phyloP scores from a whole-genome alignment of 1,140 invertebrate genomes.

The Drosophila nikananu region DNA sequence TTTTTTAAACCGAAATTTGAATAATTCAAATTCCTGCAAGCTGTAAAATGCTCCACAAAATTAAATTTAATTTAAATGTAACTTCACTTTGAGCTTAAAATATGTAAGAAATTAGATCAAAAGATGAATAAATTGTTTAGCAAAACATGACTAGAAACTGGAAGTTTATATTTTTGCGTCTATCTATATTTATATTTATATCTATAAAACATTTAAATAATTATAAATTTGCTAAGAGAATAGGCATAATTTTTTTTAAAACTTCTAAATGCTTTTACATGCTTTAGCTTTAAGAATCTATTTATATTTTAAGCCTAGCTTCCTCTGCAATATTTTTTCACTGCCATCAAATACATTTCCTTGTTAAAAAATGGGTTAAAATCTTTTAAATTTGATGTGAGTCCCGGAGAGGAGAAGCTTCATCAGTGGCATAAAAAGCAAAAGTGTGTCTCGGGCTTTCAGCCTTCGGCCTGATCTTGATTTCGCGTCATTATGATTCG shows the following conservation, averaged over 20 bases:
- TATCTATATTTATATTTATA: background rate
- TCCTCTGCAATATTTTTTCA: background rate
- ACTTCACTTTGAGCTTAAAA: background rate
- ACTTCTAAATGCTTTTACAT: background rate
- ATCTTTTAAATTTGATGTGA: constrained; percentile 17
- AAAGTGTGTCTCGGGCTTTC: constrained; percentile 63
- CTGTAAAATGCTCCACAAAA: background rate
- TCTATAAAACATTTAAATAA: background rate
- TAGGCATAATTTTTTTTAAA: rapidly evolving
- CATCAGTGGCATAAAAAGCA: constrained; percentile 44
- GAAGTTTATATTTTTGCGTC: background rate
- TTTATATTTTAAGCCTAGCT: background rate
- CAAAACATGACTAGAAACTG: background rate
- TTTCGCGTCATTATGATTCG: constrained; percentile 78
- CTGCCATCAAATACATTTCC: background rate
- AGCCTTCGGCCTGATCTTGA: constrained; percentile 67
- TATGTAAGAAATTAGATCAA: background rate
- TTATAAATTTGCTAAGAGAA: background rate
- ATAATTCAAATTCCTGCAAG: background rate
- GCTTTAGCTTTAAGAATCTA: background rate
- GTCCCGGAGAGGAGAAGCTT: background rate
- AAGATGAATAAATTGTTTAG: background rate
- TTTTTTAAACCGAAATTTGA: background rate
- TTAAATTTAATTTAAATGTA: background rate
- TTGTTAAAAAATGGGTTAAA: constrained; percentile 34